phyloP scores from a whole-genome alignment of 2,113 vertebrate species.

The Gymnarchus niloticus region DNA sequence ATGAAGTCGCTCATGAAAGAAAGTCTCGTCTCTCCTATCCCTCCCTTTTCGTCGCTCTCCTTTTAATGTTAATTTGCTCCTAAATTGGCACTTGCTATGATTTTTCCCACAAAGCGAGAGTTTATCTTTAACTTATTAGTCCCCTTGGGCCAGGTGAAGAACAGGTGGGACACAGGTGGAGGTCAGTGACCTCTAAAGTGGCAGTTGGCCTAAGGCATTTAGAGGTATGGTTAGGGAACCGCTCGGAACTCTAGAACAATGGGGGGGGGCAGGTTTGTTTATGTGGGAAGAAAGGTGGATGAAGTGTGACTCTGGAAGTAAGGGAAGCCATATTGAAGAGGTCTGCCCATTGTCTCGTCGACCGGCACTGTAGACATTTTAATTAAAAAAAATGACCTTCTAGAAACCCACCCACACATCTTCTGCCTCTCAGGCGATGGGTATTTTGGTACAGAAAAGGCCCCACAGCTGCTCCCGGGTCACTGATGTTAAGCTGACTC shows the following conservation, averaged over 20 bases:
- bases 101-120: neutral
- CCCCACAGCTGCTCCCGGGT: neutral
- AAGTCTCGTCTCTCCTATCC: neutral
- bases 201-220: slow-evolving; percentile 32
- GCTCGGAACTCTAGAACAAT: slow-evolving; percentile 61
- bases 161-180: neutral
- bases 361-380: neutral
- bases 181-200: neutral
- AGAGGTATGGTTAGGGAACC: slow-evolving; percentile 48
- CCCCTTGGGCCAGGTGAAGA: neutral
- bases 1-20: neutral
- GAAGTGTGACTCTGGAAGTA: slow-evolving; percentile 45
- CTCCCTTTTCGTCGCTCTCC: neutral
- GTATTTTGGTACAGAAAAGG: neutral
- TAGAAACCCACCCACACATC: neutral
- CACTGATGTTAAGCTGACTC: neutral
- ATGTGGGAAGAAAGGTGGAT: slow-evolving; percentile 46
- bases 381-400: neutral
- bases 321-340: neutral
- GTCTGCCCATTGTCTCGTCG: neutral
- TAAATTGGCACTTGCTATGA: neutral
- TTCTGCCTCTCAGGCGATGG: neutral
- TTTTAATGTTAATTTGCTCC: neutral
- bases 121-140: neutral
- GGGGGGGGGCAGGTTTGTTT: slow-evolving; percentile 37